Percentiles rank a stretch among this genome's conserved stretches.
These are phyloP conservation scores for Micromys minutus DNA, from an alignment of 2,113 vertebrate genomes.

Conservation along the genomic window DNA sequence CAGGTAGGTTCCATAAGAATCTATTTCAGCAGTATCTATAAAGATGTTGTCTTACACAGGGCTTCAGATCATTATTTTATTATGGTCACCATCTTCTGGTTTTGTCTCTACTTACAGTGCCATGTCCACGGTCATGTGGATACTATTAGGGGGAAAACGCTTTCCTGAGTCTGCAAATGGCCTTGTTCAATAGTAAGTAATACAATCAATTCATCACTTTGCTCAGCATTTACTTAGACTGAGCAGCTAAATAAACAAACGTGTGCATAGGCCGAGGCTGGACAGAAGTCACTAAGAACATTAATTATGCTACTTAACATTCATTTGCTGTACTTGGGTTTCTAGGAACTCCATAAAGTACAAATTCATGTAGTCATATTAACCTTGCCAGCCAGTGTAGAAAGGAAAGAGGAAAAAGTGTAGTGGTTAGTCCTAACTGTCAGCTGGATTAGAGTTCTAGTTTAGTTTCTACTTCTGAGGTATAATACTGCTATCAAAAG, in stretches of 20 bases:
- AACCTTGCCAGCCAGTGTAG: background rate
- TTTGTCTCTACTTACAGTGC: background rate
- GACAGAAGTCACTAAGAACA: background rate
- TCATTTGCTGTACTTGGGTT: background rate
- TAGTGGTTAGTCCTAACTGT: background rate
- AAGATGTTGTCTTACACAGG: background rate
- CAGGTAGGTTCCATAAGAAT: background rate
- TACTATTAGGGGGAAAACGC: background rate
- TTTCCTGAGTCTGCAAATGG: background rate
- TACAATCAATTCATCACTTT: background rate
- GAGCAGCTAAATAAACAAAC: slow-evolving; percentile 17
- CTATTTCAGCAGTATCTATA: background rate
- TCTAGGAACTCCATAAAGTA: background rate
- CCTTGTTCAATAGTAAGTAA: background rate
- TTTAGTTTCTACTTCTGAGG: background rate
- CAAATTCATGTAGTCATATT: background rate
- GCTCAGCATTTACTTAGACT: background rate
- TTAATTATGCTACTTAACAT: slow-evolving; percentile 2
- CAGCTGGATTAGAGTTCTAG: too few relatives aligned
- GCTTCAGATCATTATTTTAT: background rate
- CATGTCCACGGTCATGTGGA: background rate
- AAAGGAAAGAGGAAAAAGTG: background rate
- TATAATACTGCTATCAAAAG: background rate
- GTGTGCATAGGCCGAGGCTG: background rate
- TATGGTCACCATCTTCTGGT: background rate